Conservation (phyloP, 2,113 vertebrate species). For the Sapayoa aenigma region DNA sequence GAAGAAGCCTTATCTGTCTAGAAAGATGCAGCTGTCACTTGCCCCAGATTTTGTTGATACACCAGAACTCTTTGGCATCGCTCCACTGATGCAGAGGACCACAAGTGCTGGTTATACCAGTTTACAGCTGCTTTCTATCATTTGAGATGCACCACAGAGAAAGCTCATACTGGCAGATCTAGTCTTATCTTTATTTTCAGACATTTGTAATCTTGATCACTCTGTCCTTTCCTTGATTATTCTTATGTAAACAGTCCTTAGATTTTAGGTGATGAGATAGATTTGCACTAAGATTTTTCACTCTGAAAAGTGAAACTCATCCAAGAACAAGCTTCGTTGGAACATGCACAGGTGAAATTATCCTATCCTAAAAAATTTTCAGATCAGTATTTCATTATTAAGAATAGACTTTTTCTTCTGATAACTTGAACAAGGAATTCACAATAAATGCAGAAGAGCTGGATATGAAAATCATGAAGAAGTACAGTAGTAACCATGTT, state of each 20-base stretch:
- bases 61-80: constrained; percentile 19
- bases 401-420: background rate
- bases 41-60: constrained; percentile 4
- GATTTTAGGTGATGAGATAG: background rate
- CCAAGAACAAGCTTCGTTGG: background rate
- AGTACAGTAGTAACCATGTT: background rate
- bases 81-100: constrained; percentile 22
- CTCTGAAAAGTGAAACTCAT: background rate
- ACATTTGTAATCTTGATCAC: background rate
- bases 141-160: background rate
- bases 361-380: background rate
- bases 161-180: background rate
- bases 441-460: background rate
- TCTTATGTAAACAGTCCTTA: background rate
- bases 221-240: background rate
- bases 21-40: constrained; percentile 32
- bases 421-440: background rate
- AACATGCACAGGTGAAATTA: background rate
- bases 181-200: constrained; percentile 50
- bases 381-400: background rate
- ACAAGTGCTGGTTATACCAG: background rate
- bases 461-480: background rate
- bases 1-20: constrained; percentile 23
- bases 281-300: background rate
- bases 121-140: constrained; percentile 31